Conservation (phyloP, 2,113 vertebrate species). For the Rafetus swinhoei region DNA sequence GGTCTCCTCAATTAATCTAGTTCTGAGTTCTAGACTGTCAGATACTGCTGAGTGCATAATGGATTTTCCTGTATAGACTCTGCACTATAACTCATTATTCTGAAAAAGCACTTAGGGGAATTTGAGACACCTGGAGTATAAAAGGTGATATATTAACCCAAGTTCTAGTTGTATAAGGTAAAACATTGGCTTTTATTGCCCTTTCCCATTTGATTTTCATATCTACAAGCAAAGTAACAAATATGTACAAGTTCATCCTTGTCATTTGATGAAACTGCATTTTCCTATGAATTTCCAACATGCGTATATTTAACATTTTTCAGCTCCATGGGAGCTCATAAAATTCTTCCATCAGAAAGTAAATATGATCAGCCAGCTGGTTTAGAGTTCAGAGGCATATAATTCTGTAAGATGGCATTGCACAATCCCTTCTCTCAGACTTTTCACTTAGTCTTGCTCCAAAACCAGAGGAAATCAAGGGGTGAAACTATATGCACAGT, state of each 20-base stretch:
- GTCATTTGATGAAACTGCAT: slow-evolving; percentile 11
- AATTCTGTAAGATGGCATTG: slow-evolving; percentile 6
- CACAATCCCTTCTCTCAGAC: not conserved
- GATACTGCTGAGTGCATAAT: slow-evolving; percentile 12
- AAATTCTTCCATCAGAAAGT: slow-evolving; percentile 5
- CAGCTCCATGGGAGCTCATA: not conserved
- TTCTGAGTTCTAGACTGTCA: slow-evolving; percentile 2
- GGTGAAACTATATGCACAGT: not conserved
- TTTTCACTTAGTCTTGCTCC: accelerated
- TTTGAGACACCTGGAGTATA: slow-evolving; percentile 2
- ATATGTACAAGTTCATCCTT: not conserved
- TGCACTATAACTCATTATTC: not conserved
- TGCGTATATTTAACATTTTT: slow-evolving; percentile 16
- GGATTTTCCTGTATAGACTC: slow-evolving; percentile 1
- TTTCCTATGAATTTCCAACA: slow-evolving; percentile 36
- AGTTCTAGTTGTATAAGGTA: not conserved
- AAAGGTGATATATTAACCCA: not conserved
- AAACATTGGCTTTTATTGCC: not conserved
- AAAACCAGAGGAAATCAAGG: not conserved
- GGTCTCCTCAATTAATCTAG: not conserved
- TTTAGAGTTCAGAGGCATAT: slow-evolving; percentile 8
- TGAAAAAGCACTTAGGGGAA: slow-evolving; percentile 31
- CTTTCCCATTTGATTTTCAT: slow-evolving; percentile 9
- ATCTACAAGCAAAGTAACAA: not conserved
- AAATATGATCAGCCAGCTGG: slow-evolving; percentile 33